Evolutionary conservation across 2,113 vertebrate species (phyloP), one percentile per base, ranked within the genome.

Genomic region (Sinocyclocheilus rhinocerous): DNA sequence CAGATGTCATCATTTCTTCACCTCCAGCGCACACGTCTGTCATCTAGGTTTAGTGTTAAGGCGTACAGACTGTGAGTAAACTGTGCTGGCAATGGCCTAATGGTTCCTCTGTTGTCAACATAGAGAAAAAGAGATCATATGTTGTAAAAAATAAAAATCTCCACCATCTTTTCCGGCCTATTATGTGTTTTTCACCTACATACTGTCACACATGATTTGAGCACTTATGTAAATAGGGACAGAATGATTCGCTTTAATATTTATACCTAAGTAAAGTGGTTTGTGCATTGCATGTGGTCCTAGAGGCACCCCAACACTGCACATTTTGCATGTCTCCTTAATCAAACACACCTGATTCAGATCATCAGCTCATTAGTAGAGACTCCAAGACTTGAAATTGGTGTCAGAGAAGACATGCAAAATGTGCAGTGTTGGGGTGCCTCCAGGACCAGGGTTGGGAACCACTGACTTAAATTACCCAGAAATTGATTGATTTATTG

Each of bases 161-260:
- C 9, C 3, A 22, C 70, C 36, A 59, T 45, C 61, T 45, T 63
- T 77, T 10, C 50, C 20, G 2, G 8, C 4, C 18, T 57, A 55
- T 76, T 24, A 55, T 67, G 18, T 50, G 26, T 76, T 77, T 57
- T 67, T 33, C 20, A 75, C 48, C 13, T 16, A 33, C 20, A 57
- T 16, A 55, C 45, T 42, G 42, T 69, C 11, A 9, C 33, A 13
- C 39, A 20, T 20, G 45, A 76, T 78, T 36, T 24, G 29, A 61
- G 75, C 57, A 77, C 24, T 85, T 76, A 75, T 86, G 78, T 86
- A 86, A 76, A 86, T 59, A 20, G 22, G 48, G 24, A 59, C 67
- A 76, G 69, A 81, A 82, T 81, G 59, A 63, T 63, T n/a, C 85
- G 42, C 67, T 76, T 65, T 85, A 20, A 88, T 85, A 88, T 88